Evolutionary conservation across 2,797 vertebrate species (phyloP), one percentile per base, ranked within the genome.

Genomic region (Distichodus sexfasciatus): DNA sequence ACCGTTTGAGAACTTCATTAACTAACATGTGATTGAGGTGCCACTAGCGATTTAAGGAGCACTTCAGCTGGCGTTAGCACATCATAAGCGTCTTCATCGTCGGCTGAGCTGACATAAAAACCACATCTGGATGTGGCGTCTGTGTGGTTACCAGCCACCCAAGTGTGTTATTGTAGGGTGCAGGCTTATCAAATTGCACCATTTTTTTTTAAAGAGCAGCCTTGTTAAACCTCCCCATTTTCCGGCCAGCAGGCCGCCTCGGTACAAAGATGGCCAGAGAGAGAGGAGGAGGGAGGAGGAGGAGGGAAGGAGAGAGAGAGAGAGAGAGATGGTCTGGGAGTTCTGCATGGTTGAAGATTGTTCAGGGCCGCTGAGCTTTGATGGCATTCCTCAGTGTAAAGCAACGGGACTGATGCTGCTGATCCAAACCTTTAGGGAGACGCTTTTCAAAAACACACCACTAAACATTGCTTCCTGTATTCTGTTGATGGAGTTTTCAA

Each of bases 281-380:
- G 17, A 41, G 46, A 21, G 2, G 36, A 46, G 15, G 68, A 28
- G n/a, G n/a, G 46, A 6, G 33, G 31, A 23, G 2, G 4, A 14
- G n/a, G 2, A 6, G 14, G 35, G 19, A 28, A 4, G n/a, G 23
- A 26, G 21, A 4, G n/a, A 31, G 7, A n/a, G 24, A 66, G 75
- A 47, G 63, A 81, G 67, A 54, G 70, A 83, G 79, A 84, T 74
- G 61, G 79, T 64, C 79, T 81, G 14, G n/a, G 50, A 58, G 82
- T 90, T 90, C 86, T 87, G 85, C 82, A 79, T 85, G 85, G 82
- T 65, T 87, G 82, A 78, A 78, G 76, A 76, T 77, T 83, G 85
- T 88, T 87, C 85, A 81, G 86, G 82, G 63, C 83, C 61, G 59
- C 78, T 82, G 84, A 83, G 75, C 76, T 46, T 75, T 79, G 85